These are phyloP conservation scores for Montifringilla adamsi DNA, from an alignment of 2,113 vertebrate genomes.

Conservation along the genomic window DNA sequence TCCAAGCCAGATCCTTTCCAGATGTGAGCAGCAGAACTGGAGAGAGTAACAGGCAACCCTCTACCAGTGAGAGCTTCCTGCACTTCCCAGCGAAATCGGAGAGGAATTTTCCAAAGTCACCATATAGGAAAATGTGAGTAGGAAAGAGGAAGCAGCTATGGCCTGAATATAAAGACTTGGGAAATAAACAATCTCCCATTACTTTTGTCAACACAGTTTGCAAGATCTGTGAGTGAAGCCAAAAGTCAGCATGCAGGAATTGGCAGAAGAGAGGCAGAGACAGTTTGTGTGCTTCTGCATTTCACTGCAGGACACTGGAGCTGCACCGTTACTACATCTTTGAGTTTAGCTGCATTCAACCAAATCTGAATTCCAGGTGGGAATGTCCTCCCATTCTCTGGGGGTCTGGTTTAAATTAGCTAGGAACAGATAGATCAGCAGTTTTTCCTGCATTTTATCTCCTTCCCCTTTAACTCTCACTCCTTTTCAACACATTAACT, in stretches of 20 bases:
- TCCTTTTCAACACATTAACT: neutral
- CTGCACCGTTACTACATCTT: neutral
- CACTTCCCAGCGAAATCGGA: constrained; percentile 50
- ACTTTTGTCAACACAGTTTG: constrained; percentile 39
- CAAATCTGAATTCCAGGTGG: constrained; percentile 50
- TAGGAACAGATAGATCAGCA: neutral
- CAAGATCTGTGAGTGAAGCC: neutral
- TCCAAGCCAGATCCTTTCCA: constrained; percentile 80
- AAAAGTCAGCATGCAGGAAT: constrained; percentile 33
- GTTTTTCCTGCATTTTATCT: neutral
- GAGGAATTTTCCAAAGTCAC: constrained; percentile 71
- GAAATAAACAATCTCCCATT: constrained; percentile 28
- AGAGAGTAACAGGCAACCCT: constrained; percentile 60
- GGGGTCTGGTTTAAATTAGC: neutral
- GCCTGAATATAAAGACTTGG: constrained; percentile 27
- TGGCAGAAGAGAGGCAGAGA: constrained; percentile 13
- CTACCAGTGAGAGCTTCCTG: constrained; percentile 78
- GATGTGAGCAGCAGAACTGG: constrained; percentile 75
- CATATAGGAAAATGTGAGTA: constrained; percentile 67
- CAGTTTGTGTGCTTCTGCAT: neutral
- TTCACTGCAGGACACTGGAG: neutral
- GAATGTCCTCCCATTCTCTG: constrained; percentile 15
- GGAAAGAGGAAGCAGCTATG: constrained; percentile 46
- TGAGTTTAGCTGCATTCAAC: neutral
- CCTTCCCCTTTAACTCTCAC: neutral